phyloP scores from a whole-genome alignment of 2,888 invertebrate species.

The Drosophila diplacantha region DNA sequence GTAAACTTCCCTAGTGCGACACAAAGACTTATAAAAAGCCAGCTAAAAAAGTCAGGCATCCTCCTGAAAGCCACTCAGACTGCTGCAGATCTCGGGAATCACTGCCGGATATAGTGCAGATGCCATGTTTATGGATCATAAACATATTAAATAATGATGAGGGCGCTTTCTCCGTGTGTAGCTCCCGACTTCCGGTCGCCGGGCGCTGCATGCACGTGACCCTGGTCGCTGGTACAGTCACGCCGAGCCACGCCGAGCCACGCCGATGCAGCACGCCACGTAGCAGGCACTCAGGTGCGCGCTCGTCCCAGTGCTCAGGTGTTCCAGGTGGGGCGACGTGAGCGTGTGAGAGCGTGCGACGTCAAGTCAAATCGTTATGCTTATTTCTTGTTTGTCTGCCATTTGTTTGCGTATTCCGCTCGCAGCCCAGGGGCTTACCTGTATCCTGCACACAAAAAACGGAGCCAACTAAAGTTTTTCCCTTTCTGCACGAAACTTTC shows the following conservation, averaged over 20 bases:
- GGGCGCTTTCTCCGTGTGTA: conserved; percentile 3
- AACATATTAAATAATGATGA: conserved; percentile 10
- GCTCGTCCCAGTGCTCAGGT: conserved; percentile 15
- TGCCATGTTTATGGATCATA: neutral
- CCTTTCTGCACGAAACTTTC: neutral
- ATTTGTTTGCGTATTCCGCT: conserved; percentile 29
- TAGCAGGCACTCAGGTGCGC: conserved; percentile 4
- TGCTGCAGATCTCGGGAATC: neutral
- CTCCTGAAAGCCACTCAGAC: neutral
- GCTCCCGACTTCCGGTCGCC: conserved; percentile 8
- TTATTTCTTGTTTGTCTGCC: conserved; percentile 51
- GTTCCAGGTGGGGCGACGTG: neutral
- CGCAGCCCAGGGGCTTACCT: conserved; percentile 10
- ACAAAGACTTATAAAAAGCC: neutral
- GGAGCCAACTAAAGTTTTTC: conserved; percentile 1
- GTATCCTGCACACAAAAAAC: conserved; percentile 1
- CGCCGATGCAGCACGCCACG: conserved; percentile 26
- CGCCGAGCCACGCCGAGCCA: conserved; percentile 23
- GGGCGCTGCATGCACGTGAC: conserved; percentile 52
- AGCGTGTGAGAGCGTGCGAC: conserved; percentile 17
- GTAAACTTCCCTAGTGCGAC: neutral
- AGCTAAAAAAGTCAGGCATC: neutral
- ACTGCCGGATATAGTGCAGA: neutral
- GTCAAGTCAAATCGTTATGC: conserved; percentile 60
- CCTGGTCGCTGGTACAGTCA: conserved; percentile 25